Evolutionary conservation across 2,888 invertebrate species (phyloP), one percentile per base, ranked within the genome.

Genomic region (Tortricodes alternella): DNA sequence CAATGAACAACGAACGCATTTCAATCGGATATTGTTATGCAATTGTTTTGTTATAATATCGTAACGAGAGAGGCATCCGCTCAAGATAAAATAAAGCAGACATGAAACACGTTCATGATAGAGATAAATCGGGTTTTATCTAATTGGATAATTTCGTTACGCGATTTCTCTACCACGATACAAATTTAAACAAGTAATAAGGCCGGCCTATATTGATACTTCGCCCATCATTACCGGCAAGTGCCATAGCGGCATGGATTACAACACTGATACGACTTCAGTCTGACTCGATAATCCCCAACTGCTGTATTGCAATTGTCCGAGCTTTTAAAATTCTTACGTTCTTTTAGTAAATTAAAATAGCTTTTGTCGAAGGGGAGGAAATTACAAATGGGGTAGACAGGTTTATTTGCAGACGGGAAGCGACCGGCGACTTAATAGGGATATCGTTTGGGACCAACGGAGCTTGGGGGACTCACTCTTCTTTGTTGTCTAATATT

Each of bases 381-480:
- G 53, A 53, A 53, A 53, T 38, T 53, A 46, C 38, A 15, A 37
- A 37, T 32, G 8, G 46, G 52, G 44, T 32, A 29, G 52, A 34
- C 51, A 15, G 39, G 53, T 41, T 34, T 53, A 34, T 53, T 53
- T 48, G 32, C 19, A 13, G 27, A 9, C 16, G 41, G 15, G n/a
- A 29, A n/a, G 34, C 32, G 44, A 11, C 39, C 7, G 46, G 32
- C 13, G 46, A 39, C 24, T 27, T 41, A 39, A 46, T 39, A 46
- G 53, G 32, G 27, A 19, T 18, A 39, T 41, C 34, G 39, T 24
- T 24, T 11, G 41, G 41, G 46, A 9, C 32, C 13, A 18, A 24
- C 19, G 37, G 16, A 41, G 34, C 24, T 41, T 24, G 24, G 24
- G 24, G 24, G 29, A 29, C 11, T 27, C n/a, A n/a, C n/a, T n/a